Conservation (phyloP, 2,113 vertebrate species). For the Archilochus colubris region DNA sequence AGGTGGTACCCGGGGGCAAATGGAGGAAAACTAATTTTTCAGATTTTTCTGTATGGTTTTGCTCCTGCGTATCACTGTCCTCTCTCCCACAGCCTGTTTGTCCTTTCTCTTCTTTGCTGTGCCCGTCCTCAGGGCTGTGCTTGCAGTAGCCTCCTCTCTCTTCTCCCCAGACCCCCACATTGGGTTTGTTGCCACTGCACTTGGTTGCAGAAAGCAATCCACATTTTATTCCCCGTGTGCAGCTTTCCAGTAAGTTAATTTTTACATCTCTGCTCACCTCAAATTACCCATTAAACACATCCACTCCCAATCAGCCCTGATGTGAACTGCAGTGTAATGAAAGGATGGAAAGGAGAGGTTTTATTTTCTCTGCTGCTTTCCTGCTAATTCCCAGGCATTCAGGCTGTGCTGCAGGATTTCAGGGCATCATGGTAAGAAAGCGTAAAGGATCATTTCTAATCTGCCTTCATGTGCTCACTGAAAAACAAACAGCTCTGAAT, state of each 20-base stretch:
- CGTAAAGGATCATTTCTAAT: conserved; percentile 6
- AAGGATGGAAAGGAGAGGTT: background rate
- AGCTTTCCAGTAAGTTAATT: conserved; percentile 41
- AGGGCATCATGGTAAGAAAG: background rate
- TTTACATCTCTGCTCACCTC: conserved; percentile 46
- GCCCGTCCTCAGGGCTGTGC: background rate
- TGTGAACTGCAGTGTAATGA: background rate
- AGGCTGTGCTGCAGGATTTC: background rate
- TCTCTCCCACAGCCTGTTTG: background rate
- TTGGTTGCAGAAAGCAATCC: background rate
- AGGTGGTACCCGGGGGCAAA: background rate
- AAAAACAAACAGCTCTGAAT: background rate
- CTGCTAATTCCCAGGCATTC: conserved; percentile 48
- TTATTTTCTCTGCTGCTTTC: background rate
- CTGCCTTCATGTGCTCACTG: background rate
- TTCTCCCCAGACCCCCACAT: background rate
- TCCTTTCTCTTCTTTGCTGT: background rate
- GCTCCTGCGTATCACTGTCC: background rate
- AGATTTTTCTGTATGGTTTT: background rate
- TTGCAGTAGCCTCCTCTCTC: background rate
- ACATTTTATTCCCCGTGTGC: background rate
- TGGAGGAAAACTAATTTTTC: background rate
- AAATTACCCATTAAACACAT: conserved; percentile 28
- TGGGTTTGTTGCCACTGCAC: accelerated
- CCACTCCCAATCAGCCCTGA: background rate